Evolutionary conservation across 2,113 vertebrate species (phyloP).

Genomic region (Nesogale talazaci): DNA sequence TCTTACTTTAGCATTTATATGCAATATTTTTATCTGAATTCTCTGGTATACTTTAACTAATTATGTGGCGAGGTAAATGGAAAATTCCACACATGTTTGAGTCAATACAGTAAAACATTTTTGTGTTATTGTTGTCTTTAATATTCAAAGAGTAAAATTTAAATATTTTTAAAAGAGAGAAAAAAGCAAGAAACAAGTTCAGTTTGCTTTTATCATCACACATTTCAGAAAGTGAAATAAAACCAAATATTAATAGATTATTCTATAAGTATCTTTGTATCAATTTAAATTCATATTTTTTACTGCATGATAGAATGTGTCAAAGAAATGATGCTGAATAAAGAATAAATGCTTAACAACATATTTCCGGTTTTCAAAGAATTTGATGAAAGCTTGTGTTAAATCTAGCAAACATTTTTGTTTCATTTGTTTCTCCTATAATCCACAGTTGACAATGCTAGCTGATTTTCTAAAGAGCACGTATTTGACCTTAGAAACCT

Average conservation of each 20-base stretch:
- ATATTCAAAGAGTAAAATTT: neutral
- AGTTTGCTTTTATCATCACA: neutral
- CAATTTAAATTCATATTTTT: constrained; percentile 10
- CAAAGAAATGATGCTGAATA: neutral
- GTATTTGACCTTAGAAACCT: neutral
- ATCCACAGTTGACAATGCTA: neutral
- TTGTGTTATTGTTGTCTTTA: neutral
- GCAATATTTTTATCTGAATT: neutral
- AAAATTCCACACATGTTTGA: neutral
- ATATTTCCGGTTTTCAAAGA: neutral
- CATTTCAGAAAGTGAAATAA: neutral
- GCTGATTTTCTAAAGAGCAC: neutral
- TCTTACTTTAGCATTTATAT: neutral
- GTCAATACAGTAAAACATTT: neutral
- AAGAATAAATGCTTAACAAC: neutral
- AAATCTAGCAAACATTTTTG: neutral
- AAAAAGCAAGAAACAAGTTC: neutral
- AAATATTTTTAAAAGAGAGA: neutral
- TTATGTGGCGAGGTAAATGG: neutral
- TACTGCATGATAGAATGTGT: neutral
- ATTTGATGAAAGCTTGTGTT: neutral
- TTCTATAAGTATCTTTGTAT: neutral
- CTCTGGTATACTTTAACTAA: neutral
- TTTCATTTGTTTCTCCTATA: neutral
- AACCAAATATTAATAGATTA: neutral